These are phyloP conservation scores for Caenorhabditis sp. DNA, from an alignment of 2,888 invertebrate species.

Conservation along the genomic window DNA sequence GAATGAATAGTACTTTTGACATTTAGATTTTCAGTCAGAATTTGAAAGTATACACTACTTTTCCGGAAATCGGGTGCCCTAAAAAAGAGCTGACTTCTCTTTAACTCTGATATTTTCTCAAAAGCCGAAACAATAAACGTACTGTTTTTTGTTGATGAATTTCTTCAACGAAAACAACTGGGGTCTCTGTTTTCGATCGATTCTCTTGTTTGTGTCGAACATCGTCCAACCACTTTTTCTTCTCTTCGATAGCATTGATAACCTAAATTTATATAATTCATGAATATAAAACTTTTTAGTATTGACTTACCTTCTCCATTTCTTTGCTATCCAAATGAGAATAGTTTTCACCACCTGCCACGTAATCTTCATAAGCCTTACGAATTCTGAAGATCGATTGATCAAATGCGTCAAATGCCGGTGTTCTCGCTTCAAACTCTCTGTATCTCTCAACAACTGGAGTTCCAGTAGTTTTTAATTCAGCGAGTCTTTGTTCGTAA, in stretches of 20 bases:
- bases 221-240: slow-evolving; percentile 84
- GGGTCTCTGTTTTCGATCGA: slow-evolving; percentile 53
- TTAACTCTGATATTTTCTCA: background rate
- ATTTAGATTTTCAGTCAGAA: too few species aligned
- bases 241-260: slow-evolving; percentile 78
- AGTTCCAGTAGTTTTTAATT: slow-evolving; percentile 81
- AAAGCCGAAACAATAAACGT: slow-evolving; percentile 71
- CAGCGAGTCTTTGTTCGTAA: slow-evolving; percentile 75
- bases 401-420: slow-evolving; percentile 83
- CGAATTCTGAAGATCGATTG: slow-evolving; percentile 82
- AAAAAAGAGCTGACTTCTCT: too few species aligned
- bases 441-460: slow-evolving; percentile 84
- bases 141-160: slow-evolving; percentile 83
- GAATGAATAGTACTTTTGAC: too few species aligned
- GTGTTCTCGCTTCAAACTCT: slow-evolving; percentile 83
- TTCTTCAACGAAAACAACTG: slow-evolving; percentile 74
- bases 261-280: slow-evolving; percentile 62
- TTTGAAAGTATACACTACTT: too few species aligned
- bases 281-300: too few species aligned
- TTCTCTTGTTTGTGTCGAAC: slow-evolving; percentile 77
- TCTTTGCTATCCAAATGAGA: slow-evolving; percentile 79
- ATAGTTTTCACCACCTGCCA: slow-evolving; percentile 72
- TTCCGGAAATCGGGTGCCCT: too few species aligned
- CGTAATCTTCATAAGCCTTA: slow-evolving; percentile 75
- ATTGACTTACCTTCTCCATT: slow-evolving; percentile 77